Percentiles rank a stretch among this genome's conserved stretches.
phyloP scores from a whole-genome alignment of 2,797 vertebrate genomes.

The Coracias cyanogaster region DNA sequence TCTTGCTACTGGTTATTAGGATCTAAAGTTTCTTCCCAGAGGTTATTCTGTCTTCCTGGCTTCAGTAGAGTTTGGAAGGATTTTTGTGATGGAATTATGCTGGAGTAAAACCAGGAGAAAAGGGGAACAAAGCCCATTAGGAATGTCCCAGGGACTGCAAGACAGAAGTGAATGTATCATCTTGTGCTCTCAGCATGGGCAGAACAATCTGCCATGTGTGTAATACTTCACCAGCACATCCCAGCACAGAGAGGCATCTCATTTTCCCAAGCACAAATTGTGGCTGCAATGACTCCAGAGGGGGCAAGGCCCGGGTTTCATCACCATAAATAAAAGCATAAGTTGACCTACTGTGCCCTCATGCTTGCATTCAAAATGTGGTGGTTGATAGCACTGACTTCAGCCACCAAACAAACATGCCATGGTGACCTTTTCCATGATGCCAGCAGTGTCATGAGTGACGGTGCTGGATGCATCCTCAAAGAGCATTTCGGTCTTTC shows the following conservation, averaged over 20 bases:
- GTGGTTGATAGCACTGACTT: fast-evolving
- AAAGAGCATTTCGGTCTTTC: background rate
- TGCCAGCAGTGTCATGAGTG: fast-evolving
- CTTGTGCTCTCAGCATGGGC: background rate
- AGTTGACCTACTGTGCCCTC: background rate
- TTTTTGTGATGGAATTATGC: background rate
- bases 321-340: background rate
- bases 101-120: background rate
- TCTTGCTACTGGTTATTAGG: background rate
- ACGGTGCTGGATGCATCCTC: background rate
- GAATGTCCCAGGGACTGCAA: background rate
- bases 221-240: background rate
- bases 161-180: background rate
- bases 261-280: background rate
- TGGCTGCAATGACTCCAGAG: background rate
- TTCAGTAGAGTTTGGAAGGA: background rate
- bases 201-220: background rate
- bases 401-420: background rate
- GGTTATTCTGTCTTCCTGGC: background rate
- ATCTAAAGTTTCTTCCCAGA: background rate
- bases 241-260: background rate
- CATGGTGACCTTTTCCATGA: background rate
- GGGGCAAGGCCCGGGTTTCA: background rate
- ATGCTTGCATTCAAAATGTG: background rate
- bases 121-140: background rate